Evolutionary conservation across 2,797 vertebrate species (phyloP).

Genomic region (Florisuga fusca): DNA sequence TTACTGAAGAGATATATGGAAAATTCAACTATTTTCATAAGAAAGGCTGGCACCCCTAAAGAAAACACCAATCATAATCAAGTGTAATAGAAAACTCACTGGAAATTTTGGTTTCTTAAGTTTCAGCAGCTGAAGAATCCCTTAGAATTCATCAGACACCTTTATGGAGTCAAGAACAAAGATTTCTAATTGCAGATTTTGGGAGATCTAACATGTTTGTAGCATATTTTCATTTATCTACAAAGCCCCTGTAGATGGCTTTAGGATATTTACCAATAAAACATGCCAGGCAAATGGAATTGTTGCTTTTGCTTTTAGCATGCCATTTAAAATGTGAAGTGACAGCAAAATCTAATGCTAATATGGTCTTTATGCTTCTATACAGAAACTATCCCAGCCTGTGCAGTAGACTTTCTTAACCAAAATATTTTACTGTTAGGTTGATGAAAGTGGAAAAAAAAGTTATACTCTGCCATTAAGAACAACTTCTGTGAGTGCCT

Average conservation of each 20-base stretch:
- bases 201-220: neutral
- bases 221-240: neutral
- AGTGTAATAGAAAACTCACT: neutral
- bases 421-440: neutral
- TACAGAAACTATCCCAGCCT: neutral
- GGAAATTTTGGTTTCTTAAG: neutral
- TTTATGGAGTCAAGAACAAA: neutral
- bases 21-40: neutral
- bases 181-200: neutral
- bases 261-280: neutral
- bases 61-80: neutral
- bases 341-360: neutral
- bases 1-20: constrained; percentile 2
- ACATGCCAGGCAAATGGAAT: neutral
- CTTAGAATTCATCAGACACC: neutral
- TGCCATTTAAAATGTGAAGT: neutral
- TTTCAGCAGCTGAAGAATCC: neutral
- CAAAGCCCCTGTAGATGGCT: neutral
- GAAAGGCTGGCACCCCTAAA: neutral
- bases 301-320: neutral
- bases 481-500: neutral
- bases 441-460: neutral
- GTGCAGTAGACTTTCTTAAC: neutral
- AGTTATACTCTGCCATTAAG: neutral
- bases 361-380: neutral